Percentiles rank a stretch among this genome's conserved stretches.
Evolutionary conservation across 2,888 invertebrate species (phyloP).

Genomic region (Eumerus sabulonum): DNA sequence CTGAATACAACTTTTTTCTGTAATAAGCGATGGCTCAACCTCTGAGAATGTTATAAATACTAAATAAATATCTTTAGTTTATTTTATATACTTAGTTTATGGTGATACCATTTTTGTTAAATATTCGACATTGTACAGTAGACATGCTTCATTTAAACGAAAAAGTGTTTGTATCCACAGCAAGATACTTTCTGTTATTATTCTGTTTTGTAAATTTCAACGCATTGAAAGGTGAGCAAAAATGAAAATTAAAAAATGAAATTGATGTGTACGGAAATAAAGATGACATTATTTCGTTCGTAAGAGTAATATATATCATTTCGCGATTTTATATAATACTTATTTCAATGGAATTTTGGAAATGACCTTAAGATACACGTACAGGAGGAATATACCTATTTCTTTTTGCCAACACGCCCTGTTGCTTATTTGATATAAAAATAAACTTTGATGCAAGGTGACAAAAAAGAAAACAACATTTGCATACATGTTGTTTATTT

Average conservation of each 20-base stretch:
- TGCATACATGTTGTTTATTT: too few species aligned
- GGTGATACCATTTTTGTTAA: conserved; percentile 9
- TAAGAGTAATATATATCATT: too few species aligned
- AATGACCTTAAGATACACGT: too few species aligned
- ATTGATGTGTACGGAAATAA: too few species aligned
- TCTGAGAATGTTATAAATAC: conserved; percentile 14
- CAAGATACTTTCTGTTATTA: conserved; percentile 31
- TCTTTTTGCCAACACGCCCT: too few species aligned
- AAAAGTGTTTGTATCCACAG: conserved; percentile 11
- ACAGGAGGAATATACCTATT: too few species aligned
- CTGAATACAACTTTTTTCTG: conserved; percentile 28
- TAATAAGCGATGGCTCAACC: conserved; percentile 11
- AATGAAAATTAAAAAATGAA: neutral
- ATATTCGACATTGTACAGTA: neutral
- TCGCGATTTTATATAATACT: too few species aligned
- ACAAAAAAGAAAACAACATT: too few species aligned
- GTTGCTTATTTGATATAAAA: too few species aligned
- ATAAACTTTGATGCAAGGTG: too few species aligned
- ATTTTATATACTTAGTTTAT: conserved; percentile 28
- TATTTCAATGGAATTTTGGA: too few species aligned
- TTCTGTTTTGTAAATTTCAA: conserved; percentile 18
- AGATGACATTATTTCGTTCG: too few species aligned
- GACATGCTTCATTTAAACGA: conserved; percentile 18
- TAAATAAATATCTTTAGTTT: conserved; percentile 26
- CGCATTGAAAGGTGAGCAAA: conserved; percentile 22